A percentile compares a stretch with the other conserved stretches of the same genome.
These are phyloP conservation scores for Hippopotamus amphibius DNA, from an alignment of 2,113 vertebrate genomes.

Conservation along the genomic window DNA sequence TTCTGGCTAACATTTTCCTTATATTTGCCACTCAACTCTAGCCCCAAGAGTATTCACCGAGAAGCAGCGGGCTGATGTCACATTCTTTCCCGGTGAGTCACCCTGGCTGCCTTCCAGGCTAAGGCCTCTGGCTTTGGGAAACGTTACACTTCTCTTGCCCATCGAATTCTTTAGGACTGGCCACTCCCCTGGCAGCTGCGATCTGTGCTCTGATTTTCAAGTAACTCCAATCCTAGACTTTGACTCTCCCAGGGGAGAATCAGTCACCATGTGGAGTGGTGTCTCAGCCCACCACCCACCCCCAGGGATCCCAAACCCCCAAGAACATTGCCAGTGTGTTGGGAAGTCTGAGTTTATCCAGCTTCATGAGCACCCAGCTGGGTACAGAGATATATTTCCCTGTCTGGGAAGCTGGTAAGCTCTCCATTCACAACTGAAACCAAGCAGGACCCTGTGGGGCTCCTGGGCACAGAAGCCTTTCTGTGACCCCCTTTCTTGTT, in stretches of 20 bases:
- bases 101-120: constrained; percentile 64
- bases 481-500: no score
- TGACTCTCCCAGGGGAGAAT: constrained; percentile 40
- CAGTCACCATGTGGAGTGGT: background rate
- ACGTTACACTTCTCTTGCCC: constrained; percentile 21
- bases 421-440: background rate
- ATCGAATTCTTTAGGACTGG: constrained; percentile 8
- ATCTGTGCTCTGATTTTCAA: constrained; percentile 58
- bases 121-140: constrained; percentile 62
- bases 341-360: background rate
- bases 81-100: constrained; percentile 72
- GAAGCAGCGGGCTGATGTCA: background rate
- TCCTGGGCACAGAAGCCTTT: no score
- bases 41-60: background rate
- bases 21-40: background rate
- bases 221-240: constrained; percentile 1
- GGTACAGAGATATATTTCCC: background rate
- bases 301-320: background rate
- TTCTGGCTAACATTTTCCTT: background rate
- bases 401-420: background rate
- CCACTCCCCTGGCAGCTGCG: constrained; percentile 42
- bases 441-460: no score
- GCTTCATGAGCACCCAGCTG: background rate
- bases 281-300: background rate
- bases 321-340: background rate